Evolutionary conservation across 1,140 invertebrate genomes (phyloP), one percentile per base, ranked within the genome.

Genomic region (Zaprionus ornatus): DNA sequence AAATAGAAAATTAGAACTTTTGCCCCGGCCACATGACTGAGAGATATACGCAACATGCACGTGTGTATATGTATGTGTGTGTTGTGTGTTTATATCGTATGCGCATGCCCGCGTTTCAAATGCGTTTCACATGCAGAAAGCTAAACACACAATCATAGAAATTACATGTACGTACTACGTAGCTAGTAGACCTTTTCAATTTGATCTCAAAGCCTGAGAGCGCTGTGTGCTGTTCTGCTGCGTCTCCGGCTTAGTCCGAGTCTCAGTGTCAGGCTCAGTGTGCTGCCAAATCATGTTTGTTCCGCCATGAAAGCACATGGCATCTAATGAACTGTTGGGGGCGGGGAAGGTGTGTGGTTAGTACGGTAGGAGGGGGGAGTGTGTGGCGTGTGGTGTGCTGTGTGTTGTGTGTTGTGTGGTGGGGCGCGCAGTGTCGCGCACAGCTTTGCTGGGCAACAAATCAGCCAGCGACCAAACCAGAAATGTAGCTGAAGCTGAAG

Each of bases 261-360:
- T 54, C 67, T 64, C 67, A 75, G 67, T 70, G 59, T 75, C 73
- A 71, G 73, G 67, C 72, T 68, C 67, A 63, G 77, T 83, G 77
- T 65, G 70, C 80, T 74, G 77, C 80, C 80, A 88, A 87, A 87
- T 87, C 84, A 88, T 87, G 84, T 87, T 87, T 88, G 84, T 87
- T 87, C 84, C 84, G 77, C 84, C 80, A 88, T 86, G 84, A 87
- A 84, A 77, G 80, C 84, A 71, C 84, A 88, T 84, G 80, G 84
- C 84, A 88, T 84, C 84, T 87, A 87, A 87, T 87, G 84, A 87
- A 86, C 83, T 86, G 75, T 83, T 86, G 80, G 81, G 83, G 68
- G 82, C 64, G 79, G 83, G 79, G 83, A 48, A 59, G 83, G 73
- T 48, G 82, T 52, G 72, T 42, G 57, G 35, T 37, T 57, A n/a